Conservation (phyloP, 1,140 invertebrate species). For the Drosophila lini region DNA sequence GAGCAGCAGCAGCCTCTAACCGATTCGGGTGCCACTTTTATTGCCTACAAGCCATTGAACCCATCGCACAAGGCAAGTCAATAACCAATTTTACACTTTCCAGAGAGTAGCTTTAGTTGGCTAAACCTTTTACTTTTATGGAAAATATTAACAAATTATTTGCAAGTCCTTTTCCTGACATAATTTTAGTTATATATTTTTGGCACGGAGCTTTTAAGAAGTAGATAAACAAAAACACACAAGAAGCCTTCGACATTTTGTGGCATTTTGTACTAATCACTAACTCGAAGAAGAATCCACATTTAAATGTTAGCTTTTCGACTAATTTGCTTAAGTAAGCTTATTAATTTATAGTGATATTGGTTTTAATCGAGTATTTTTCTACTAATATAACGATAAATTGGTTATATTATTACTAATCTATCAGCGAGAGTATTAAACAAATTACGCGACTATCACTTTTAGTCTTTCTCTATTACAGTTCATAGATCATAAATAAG, state of each 20-base stretch:
- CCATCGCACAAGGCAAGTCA: conserved; percentile 70
- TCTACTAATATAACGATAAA: background rate
- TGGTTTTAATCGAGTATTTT: background rate
- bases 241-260: too few species aligned
- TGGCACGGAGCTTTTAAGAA: too few species aligned
- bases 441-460: background rate
- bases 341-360: background rate
- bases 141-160: background rate
- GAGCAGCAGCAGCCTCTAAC: conserved; percentile 30
- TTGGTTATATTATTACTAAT: background rate
- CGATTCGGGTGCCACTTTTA: conserved; percentile 66
- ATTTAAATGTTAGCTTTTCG: too few species aligned
- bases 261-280: too few species aligned
- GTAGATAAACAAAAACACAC: too few species aligned
- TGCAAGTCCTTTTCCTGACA: too few species aligned
- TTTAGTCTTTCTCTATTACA: conserved; percentile 13
- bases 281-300: too few species aligned
- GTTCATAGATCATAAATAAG: conserved; percentile 61
- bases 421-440: background rate
- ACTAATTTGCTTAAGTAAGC: too few species aligned
- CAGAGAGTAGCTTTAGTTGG: background rate
- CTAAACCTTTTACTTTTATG: background rate
- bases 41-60: conserved; percentile 76
- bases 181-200: too few species aligned
- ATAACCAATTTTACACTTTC: conserved; percentile 6